phyloP scores from a whole-genome alignment of 2,888 invertebrate genomes.

The Drosophila villosipedis region DNA sequence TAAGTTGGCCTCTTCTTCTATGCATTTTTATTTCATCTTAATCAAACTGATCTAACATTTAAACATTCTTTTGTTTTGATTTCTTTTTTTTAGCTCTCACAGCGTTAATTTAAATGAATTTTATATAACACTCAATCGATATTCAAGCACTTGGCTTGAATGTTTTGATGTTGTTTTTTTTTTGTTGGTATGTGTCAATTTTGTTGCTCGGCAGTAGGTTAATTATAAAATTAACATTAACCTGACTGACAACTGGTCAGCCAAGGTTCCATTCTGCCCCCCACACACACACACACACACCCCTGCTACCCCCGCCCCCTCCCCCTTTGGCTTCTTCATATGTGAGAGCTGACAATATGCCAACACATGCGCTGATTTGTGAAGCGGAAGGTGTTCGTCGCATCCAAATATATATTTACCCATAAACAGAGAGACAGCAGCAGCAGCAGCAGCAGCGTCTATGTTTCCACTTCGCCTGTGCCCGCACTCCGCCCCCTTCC shows the following conservation, averaged over 20 bases:
- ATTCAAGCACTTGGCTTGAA: conserved; percentile 46
- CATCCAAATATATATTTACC: conserved; percentile 71
- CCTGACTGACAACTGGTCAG: conserved; percentile 73
- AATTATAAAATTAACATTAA: conserved; percentile 76
- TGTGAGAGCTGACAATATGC: conserved; percentile 41
- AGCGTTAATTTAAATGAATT: conserved; percentile 29
- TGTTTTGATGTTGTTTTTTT: conserved; percentile 1
- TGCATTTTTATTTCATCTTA: background rate
- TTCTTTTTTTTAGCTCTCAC: background rate
- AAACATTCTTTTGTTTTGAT: background rate
- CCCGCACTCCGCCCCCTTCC: background rate
- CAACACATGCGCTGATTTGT: conserved; percentile 73
- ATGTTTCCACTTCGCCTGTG: conserved; percentile 37
- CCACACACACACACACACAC: background rate
- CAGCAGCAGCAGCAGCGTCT: conserved; percentile 20
- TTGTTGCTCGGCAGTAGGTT: conserved; percentile 58
- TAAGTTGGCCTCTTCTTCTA: background rate
- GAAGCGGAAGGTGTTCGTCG: conserved; percentile 80
- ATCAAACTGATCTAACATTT: background rate
- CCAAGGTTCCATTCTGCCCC: conserved; percentile 38
- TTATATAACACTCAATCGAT: conserved; percentile 42
- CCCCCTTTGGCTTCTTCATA: background rate
- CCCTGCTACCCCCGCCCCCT: too few species aligned
- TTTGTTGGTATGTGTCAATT: conserved; percentile 18
- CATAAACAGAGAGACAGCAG: conserved; percentile 8